Evolutionary conservation across 92 coral and sea anemone genomes (phyloP), one percentile per base, ranked within the genome.

Genomic region (Virgularia gustaviana): DNA sequence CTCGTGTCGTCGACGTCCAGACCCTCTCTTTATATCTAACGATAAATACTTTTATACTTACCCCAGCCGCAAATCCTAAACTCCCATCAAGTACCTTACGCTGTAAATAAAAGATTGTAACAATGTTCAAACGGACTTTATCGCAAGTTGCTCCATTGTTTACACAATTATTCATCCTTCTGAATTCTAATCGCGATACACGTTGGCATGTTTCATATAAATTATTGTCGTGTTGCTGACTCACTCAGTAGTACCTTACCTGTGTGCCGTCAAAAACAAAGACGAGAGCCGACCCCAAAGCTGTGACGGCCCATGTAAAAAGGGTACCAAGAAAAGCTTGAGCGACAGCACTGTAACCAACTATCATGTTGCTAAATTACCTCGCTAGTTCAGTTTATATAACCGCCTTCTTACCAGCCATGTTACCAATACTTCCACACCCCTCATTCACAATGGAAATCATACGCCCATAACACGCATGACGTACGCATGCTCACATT

Each of bases 11-110:
- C n/a, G n/a, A n/a, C n/a, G n/a, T n/a, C n/a, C n/a, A n/a, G n/a
- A n/a, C n/a, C n/a, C n/a, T n/a, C n/a, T n/a, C n/a, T n/a, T n/a
- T n/a, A n/a, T n/a, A n/a, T n/a, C n/a, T n/a, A n/a, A n/a, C n/a
- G n/a, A n/a, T n/a, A n/a, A n/a, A n/a, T n/a, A n/a, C n/a, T n/a
- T n/a, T n/a, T n/a, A n/a, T n/a, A n/a, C 98, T 79, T 71, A 92
- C 98, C 92, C 98, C 98, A 32, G 98, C 98, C 44, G 98, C 98
- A 82, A 92, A 92, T 20, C 98, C 98, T 42, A 92, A 73, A 71
- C 98, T 92, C 41, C 96, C 94, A 87, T 92, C 98, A 39, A 92
- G 87, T 34, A 92, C 88, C 66, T 83, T 89, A 43, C 98, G 81
- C 98, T 92, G 63, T n/a, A 77, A 56, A 53, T 32, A 57, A 74